Conservation (phyloP, 2,888 invertebrate species). For the Panzeria rudis region DNA sequence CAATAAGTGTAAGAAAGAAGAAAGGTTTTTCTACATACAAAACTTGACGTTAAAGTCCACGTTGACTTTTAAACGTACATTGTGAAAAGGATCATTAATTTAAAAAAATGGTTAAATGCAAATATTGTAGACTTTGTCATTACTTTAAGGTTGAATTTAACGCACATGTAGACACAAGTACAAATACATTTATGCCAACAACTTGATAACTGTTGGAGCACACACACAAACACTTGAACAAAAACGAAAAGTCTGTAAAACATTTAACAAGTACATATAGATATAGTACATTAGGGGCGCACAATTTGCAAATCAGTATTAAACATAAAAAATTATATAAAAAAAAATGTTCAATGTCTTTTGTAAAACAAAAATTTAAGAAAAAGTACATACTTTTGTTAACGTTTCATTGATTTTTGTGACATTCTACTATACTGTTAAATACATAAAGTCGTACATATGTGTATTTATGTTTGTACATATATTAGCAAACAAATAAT, state of each 20-base stretch:
- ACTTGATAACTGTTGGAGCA: too few species aligned
- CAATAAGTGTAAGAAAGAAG: too few species aligned
- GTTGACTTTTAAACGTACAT: too few species aligned
- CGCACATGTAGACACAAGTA: neutral
- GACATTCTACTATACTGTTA: too few species aligned
- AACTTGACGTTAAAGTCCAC: too few species aligned
- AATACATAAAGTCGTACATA: neutral
- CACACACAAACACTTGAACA: neutral
- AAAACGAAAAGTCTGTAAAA: neutral
- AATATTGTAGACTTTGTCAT: neutral
- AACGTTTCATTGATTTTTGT: neutral
- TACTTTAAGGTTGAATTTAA: neutral
- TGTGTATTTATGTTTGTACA: neutral
- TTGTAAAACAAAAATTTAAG: neutral
- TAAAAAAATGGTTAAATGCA: neutral
- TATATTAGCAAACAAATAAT: slow-evolving; percentile 6
- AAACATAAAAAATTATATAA: neutral
- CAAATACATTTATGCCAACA: neutral
- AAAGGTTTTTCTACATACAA: too few species aligned
- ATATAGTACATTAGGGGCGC: neutral
- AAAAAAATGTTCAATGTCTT: neutral
- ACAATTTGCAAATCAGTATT: neutral
- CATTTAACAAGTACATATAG: neutral
- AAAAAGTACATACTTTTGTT: neutral
- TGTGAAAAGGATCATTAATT: too few species aligned